Evolutionary conservation across 2,113 vertebrate species (phyloP), one percentile per base, ranked within the genome.

Genomic region (Actinemys pallida): DNA sequence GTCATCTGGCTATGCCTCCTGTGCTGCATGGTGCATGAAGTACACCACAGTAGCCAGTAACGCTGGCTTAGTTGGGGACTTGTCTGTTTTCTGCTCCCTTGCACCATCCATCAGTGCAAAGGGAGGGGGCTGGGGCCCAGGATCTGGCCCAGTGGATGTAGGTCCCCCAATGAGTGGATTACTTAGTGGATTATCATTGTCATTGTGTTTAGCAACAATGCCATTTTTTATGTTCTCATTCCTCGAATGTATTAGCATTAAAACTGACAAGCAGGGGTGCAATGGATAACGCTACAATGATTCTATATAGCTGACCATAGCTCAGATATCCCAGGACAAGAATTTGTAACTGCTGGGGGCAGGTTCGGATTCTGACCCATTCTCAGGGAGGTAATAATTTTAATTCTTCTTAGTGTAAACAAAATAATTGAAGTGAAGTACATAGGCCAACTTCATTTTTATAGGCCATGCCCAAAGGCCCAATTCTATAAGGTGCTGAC

Each of bases 91-190:
- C 27, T 27, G 9, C 76, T 86, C 0, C 0, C 13, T 11, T 31
- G 10, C n/a, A 8, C 6, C 54, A 42, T 16, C 2, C 2, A 2
- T 1, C 22, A 50, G 11, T 10, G 9, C 24, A 88, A 81, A 82
- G 39, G 0, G 0, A 0, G 0, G 56, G 20, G 24, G n/a, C n/a
- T 16, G 27, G 42, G 27, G 16, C 53, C 39, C 7, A 11, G 69
- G 75, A 25, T 76, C 42, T 45, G 24, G 42, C 42, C 42, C 3
- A 27, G 75, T 47, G 10, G 10, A 14, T 24, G 39, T 76, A 76
- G 42, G 24, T 27, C 27, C 42, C n/a, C 69, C n/a, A 39, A 62
- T n/a, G 69, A 79, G 69, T 86, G 47, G n/a, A 47, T 88, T 88
- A 75, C 80, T 62, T 54, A 31, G 54, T 52, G 76, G 65, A 87